These are phyloP conservation scores for Venusia cambrica DNA, from an alignment of 2,888 invertebrate species.

Conservation along the genomic window DNA sequence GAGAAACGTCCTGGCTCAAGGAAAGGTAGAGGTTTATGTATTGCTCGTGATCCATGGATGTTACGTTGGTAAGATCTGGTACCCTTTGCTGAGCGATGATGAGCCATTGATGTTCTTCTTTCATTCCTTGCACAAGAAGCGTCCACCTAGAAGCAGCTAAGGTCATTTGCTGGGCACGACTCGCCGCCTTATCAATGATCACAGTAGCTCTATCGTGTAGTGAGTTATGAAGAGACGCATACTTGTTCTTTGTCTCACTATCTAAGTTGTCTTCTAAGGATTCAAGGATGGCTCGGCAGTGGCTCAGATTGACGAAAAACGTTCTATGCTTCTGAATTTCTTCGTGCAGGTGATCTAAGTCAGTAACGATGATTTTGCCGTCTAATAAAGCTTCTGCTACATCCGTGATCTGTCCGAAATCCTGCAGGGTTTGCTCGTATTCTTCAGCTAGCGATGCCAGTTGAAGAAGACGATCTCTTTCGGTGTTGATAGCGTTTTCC, in stretches of 20 bases:
- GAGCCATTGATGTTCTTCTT: constrained; percentile 91
- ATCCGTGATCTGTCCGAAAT: constrained; percentile 92
- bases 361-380: constrained; percentile 87
- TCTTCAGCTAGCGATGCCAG: constrained; percentile 89
- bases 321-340: constrained; percentile 94
- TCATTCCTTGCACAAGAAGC: constrained; percentile 89
- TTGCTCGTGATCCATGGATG: constrained; percentile 91
- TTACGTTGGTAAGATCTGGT: constrained; percentile 89
- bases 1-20: constrained; percentile 87
- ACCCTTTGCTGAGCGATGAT: constrained; percentile 91
- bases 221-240: constrained; percentile 87
- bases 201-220: constrained; percentile 88
- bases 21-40: constrained; percentile 92
- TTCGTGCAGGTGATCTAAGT: constrained; percentile 90
- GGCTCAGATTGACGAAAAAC: constrained; percentile 93
- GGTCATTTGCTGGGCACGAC: constrained; percentile 90
- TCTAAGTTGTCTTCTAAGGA: constrained; percentile 92
- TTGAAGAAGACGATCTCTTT: constrained; percentile 89
- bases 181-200: constrained; percentile 90
- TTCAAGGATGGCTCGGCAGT: constrained; percentile 92
- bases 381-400: constrained; percentile 91
- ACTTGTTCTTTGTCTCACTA: constrained; percentile 87
- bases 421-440: constrained; percentile 92
- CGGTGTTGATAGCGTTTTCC: constrained; percentile 85
- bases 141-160: constrained; percentile 93